These are phyloP conservation scores for Semnopithecus entellus DNA, from an alignment of 2,113 vertebrate species.

Conservation along the genomic window DNA sequence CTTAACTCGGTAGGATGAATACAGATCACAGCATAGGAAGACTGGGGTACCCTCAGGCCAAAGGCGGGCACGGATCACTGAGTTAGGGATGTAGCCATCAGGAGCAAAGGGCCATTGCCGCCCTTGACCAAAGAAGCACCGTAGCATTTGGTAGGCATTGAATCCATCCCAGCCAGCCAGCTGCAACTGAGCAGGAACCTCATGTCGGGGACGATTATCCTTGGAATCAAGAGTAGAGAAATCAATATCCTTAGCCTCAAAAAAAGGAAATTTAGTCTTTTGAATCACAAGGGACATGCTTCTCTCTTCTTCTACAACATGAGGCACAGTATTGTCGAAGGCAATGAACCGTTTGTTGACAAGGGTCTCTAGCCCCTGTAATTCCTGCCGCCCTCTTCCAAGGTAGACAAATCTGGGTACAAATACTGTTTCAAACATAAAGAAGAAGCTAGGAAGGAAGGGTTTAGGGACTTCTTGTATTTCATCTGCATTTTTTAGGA, in stretches of 20 bases:
- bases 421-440: slow-evolving; percentile 62
- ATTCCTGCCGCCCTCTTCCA: slow-evolving; percentile 9
- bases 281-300: background rate
- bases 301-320: slow-evolving; percentile 58
- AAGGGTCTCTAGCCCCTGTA: slow-evolving; percentile 41
- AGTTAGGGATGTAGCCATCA: slow-evolving; percentile 81
- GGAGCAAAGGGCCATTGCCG: slow-evolving; percentile 70
- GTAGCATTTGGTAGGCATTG: background rate
- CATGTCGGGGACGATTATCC: background rate
- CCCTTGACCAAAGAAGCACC: slow-evolving; percentile 35
- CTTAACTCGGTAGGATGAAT: background rate
- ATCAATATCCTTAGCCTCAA: background rate
- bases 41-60: slow-evolving; percentile 63
- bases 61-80: slow-evolving; percentile 71
- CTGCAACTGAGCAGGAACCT: background rate
- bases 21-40: slow-evolving; percentile 18
- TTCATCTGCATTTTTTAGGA: slow-evolving; percentile 46
- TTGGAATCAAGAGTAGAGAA: background rate
- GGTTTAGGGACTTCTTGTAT: slow-evolving; percentile 61
- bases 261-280: background rate
- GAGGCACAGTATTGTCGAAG: slow-evolving; percentile 62
- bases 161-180: slow-evolving; percentile 51
- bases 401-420: slow-evolving; percentile 67
- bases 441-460: slow-evolving; percentile 74
- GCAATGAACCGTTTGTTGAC: slow-evolving; percentile 58